Evolutionary conservation across 1,140 invertebrate species (phyloP), one percentile per base, ranked within the genome.

Genomic region (Dinothrombium tinctorium): DNA sequence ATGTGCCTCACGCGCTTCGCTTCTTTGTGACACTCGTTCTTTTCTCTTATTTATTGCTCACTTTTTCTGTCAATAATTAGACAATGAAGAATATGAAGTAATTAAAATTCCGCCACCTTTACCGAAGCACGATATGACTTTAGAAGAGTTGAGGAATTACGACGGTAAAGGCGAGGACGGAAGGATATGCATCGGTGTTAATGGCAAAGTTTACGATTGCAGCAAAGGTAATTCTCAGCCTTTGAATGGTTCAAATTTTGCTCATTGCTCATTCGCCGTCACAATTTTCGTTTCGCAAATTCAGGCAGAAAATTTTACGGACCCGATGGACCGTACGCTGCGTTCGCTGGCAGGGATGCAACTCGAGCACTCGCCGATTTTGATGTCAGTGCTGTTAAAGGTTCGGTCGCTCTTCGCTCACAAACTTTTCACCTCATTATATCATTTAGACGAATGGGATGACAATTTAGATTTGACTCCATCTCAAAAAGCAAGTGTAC

Each of bases 201-300:
- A 94, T 58, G 81, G 84, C 8, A 87, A 74, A 64, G 75, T 96
- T 26, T 98, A 87, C 62, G 90, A 98, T 62, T 83, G 82, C 36
- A 33, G 39, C 4, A 72, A 73, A 56, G 61, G 73, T 54, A 75
- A 71, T 24, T 35, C 15, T 35, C 8, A 7, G 19, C 15, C 17
- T 7, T 8, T 35, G n/a, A n/a, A 7, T 19, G n/a, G n/a, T n/a
- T n/a, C 28, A 9, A 14, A 29, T 29, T 9, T 9, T 29, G 9
- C 28, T 29, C 9, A 29, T 9, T n/a, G n/a, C n/a, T 8, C 19
- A 35, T 9, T n/a, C 15, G 12, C 15, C 8, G 8, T 35, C 17
- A 9, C 7, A 35, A 35, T 35, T 35, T 14, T 35, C 15, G 8
- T 19, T 35, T 19, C 17, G 7, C 12, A n/a, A n/a, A 35, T 35